Conservation (phyloP, 2,888 invertebrate species). For the Frankliniella fusca region DNA sequence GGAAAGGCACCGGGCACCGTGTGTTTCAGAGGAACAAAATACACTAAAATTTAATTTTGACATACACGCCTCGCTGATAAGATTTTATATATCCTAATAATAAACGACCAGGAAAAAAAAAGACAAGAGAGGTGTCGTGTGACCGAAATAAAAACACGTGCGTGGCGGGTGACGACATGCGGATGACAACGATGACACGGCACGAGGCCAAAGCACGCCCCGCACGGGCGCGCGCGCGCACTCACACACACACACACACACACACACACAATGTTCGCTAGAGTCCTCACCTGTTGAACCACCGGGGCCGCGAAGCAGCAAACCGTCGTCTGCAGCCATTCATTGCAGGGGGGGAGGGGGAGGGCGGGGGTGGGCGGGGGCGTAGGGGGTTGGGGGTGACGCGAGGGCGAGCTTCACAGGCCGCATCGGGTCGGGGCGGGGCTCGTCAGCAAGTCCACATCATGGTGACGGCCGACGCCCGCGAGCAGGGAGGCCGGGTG, state of each 20-base stretch:
- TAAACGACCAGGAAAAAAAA: too few relatives aligned
- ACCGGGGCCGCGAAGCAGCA: background rate
- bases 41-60: too few relatives aligned
- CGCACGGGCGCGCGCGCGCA: background rate
- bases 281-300: slow-evolving; percentile 8
- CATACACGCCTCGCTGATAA: too few relatives aligned
- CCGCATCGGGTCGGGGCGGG: slow-evolving; percentile 3
- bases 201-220: too few relatives aligned
- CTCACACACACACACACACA: background rate
- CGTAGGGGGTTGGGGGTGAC: background rate
- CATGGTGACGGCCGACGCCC: background rate
- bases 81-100: too few relatives aligned
- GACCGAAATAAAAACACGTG: too few relatives aligned
- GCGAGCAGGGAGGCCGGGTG: background rate
- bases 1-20: too few relatives aligned
- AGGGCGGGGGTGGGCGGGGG: slow-evolving; percentile 22
- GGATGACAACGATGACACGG: too few relatives aligned
- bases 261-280: background rate
- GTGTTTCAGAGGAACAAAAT: too few relatives aligned
- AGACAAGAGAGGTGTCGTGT: too few relatives aligned
- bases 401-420: background rate
- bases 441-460: slow-evolving; percentile 11
- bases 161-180: too few relatives aligned
- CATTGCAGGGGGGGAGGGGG: slow-evolving; percentile 18
- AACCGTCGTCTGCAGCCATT: background rate